Conservation (phyloP, 2,797 vertebrate genomes). For the Cossypha heuglini region DNA sequence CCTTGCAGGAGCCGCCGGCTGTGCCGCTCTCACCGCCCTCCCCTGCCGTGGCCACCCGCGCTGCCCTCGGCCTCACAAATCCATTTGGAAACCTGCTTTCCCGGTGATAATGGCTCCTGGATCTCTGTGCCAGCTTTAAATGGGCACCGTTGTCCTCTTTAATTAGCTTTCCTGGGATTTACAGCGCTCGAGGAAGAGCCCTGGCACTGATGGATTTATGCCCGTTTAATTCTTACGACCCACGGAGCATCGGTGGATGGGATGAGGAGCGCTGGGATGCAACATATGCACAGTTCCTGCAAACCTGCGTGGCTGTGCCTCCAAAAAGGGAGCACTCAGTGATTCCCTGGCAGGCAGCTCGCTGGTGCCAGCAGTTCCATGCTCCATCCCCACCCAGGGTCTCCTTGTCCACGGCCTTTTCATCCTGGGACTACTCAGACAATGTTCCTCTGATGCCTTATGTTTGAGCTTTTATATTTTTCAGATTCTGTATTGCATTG, state of each 20-base stretch:
- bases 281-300: slow-evolving; percentile 40
- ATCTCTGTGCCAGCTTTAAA: slow-evolving; percentile 43
- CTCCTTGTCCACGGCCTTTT: not conserved
- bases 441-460: not conserved
- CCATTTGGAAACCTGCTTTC: not conserved
- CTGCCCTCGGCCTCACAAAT: not conserved
- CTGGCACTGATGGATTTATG: slow-evolving; percentile 53
- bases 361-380: not conserved
- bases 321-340: not conserved
- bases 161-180: slow-evolving; percentile 63
- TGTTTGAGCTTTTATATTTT: not conserved
- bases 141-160: slow-evolving; percentile 41
- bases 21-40: not conserved
- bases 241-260: not conserved
- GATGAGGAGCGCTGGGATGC: slow-evolving; percentile 27
- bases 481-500: not conserved
- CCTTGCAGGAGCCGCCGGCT: not conserved
- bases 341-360: slow-evolving; percentile 29
- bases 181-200: not conserved
- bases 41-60: accelerated
- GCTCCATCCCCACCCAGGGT: accelerated
- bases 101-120: not conserved
- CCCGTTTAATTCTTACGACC: slow-evolving; percentile 39
- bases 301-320: not conserved
- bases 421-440: not conserved